These are phyloP conservation scores for Candoia aspera DNA, from an alignment of 2,113 vertebrate species.

Conservation along the genomic window DNA sequence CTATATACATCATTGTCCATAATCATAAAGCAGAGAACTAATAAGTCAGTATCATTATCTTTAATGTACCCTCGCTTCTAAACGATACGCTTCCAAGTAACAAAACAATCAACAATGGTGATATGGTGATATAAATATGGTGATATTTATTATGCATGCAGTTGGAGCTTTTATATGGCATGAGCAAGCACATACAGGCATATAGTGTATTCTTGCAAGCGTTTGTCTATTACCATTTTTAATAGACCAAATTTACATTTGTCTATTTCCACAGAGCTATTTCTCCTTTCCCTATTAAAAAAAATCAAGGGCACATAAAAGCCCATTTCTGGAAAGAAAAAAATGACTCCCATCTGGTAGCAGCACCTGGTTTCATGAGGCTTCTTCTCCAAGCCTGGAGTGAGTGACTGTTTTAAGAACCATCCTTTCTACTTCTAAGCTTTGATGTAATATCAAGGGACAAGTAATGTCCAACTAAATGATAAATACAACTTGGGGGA, in stretches of 20 bases:
- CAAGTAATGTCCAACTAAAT: background rate
- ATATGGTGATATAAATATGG: background rate
- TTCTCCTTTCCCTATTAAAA: background rate
- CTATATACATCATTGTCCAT: background rate
- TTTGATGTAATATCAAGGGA: conserved; percentile 20
- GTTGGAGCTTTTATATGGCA: background rate
- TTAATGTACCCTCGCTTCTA: background rate
- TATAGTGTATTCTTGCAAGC: background rate
- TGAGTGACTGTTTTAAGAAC: background rate
- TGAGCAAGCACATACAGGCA: background rate
- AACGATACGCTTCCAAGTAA: background rate
- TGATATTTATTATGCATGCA: background rate
- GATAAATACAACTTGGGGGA: background rate
- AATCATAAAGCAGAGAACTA: background rate
- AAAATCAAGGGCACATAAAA: conserved; percentile 19
- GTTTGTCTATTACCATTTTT: too few relatives aligned
- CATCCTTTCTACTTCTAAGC: background rate
- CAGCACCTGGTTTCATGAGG: conserved; percentile 26
- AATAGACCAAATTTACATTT: too few relatives aligned
- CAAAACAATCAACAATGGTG: background rate
- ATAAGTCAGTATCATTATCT: background rate
- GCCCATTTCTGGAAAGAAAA: conserved; percentile 21
- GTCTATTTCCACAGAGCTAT: background rate
- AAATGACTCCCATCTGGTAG: conserved; percentile 20
- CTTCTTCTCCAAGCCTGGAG: background rate